Evolutionary conservation across 2,888 invertebrate species (phyloP).

Genomic region (Hirtodrosophila duncani): DNA sequence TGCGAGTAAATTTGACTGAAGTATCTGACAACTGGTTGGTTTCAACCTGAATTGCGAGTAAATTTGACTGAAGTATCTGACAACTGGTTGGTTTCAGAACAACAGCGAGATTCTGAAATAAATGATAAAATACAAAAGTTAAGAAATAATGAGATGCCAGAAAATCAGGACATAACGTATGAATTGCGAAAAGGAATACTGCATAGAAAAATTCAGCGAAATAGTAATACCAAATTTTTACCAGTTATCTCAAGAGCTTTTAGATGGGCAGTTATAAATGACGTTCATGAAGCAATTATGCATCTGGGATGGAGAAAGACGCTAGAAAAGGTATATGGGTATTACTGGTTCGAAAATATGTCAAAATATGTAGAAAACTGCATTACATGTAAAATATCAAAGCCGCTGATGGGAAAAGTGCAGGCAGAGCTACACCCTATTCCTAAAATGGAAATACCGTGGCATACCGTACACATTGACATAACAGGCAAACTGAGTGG

Average conservation of each 20-base stretch:
- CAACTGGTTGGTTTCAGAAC: slow-evolving; percentile 12
- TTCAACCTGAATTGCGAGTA: slow-evolving; percentile 15
- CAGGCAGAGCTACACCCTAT: slow-evolving; percentile 8
- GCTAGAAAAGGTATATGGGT: slow-evolving; percentile 13
- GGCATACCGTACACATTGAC: slow-evolving; percentile 11
- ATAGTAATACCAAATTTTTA: slow-evolving; percentile 4
- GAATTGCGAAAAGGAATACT: slow-evolving; percentile 12
- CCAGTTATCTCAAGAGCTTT: slow-evolving; percentile 11
- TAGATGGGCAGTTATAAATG: slow-evolving; percentile 13
- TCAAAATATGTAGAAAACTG: slow-evolving; percentile 15
- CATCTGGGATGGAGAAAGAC: slow-evolving; percentile 17
- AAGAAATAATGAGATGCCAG: slow-evolving; percentile 2
- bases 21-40: slow-evolving; percentile 6
- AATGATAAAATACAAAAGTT: slow-evolving; percentile 2
- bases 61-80: slow-evolving; percentile 17
- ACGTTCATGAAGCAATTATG: slow-evolving; percentile 19
- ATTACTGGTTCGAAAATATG: slow-evolving; percentile 20
- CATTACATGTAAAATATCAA: slow-evolving; percentile 10
- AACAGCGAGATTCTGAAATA: slow-evolving; percentile 1
- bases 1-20: slow-evolving; percentile 14
- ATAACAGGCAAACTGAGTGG: slow-evolving; percentile 12
- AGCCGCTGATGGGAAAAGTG: slow-evolving; percentile 4
- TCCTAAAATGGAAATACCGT: slow-evolving; percentile 1
- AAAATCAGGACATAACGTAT: slow-evolving; percentile 14
- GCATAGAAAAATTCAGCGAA: slow-evolving; percentile 6